Conservation (phyloP, 1,140 invertebrate species). For the Heliconius melpomene region DNA sequence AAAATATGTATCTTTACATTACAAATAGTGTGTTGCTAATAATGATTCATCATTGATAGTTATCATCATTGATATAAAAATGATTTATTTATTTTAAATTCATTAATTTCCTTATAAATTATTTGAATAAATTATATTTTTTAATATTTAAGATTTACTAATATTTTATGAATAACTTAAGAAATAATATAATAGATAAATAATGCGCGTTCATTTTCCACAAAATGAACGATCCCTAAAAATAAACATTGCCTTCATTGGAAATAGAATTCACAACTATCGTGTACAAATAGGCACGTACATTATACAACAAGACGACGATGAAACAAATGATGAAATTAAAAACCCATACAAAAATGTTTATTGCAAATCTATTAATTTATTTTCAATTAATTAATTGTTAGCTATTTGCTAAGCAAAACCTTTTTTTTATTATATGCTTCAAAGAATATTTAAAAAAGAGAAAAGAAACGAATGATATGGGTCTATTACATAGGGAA, state of each 20-base stretch:
- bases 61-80: not conserved
- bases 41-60: not conserved
- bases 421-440: too few relatives aligned
- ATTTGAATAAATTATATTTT: constrained; percentile 10
- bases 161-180: too few relatives aligned
- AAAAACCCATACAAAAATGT: too few relatives aligned
- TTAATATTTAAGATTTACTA: not conserved
- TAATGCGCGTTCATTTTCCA: too few relatives aligned
- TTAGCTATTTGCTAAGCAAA: too few relatives aligned
- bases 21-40: constrained; percentile 16
- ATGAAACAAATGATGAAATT: not conserved
- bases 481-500: too few relatives aligned
- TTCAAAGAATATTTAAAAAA: too few relatives aligned
- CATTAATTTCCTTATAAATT: not conserved
- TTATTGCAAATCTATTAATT: too few relatives aligned
- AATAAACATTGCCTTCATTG: not conserved
- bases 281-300: not conserved
- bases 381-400: too few relatives aligned
- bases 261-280: not conserved
- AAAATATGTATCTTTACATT: constrained; percentile 28
- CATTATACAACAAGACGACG: too few relatives aligned
- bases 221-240: not conserved
- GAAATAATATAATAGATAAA: too few relatives aligned
- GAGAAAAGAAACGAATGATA: too few relatives aligned
- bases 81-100: not conserved